These are phyloP conservation scores for Tupaia tana DNA, from an alignment of 2,113 vertebrate species.

Conservation along the genomic window DNA sequence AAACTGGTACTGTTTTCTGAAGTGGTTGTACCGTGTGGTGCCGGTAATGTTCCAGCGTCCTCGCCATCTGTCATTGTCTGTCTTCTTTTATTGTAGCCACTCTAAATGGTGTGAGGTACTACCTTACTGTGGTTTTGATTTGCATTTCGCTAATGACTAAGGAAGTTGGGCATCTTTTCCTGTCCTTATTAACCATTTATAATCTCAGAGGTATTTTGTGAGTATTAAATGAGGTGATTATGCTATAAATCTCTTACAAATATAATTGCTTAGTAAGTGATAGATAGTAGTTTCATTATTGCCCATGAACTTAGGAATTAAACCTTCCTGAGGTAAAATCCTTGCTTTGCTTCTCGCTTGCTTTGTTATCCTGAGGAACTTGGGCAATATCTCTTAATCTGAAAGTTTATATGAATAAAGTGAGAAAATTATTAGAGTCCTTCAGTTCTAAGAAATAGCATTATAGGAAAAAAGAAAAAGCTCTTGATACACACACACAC, in stretches of 20 bases:
- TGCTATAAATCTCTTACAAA: conserved; percentile 28
- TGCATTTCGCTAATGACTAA: background rate
- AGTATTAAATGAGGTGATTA: background rate
- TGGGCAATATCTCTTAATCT: background rate
- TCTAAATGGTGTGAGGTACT: background rate
- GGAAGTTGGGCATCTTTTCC: background rate
- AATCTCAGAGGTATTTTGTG: background rate
- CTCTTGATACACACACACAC: no score
- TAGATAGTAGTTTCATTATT: background rate
- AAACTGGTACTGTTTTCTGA: background rate
- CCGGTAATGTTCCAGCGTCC: background rate
- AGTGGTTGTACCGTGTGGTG: background rate
- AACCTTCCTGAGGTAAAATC: background rate
- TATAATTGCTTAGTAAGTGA: background rate
- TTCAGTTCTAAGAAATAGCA: background rate
- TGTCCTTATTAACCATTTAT: background rate
- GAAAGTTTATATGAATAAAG: background rate
- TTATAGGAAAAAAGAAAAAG: background rate
- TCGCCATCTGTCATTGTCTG: background rate
- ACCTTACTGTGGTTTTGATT: background rate
- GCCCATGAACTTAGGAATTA: background rate
- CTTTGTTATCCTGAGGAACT: background rate
- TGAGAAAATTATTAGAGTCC: background rate
- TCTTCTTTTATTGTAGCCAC: background rate
- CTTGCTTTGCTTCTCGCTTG: background rate